Base-by-base conservation (phyloP, 2,888 invertebrate genomes). In the Ormyrus rosae region DNA sequence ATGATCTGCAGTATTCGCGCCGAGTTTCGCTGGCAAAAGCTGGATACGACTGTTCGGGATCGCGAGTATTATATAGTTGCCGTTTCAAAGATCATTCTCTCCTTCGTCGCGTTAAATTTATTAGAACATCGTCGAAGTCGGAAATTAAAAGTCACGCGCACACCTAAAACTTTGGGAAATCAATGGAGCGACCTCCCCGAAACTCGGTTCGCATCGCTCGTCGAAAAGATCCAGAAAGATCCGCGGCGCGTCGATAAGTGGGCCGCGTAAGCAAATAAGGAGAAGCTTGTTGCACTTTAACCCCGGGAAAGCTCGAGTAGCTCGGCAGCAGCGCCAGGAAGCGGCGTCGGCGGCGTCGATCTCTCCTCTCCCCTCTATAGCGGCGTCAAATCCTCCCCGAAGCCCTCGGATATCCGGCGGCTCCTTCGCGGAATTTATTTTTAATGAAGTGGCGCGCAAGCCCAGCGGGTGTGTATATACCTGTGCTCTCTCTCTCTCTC, bases 401-500 rank as follows among this genome's bases (percentile, higher is more conserved):
- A 91, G 90, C 89, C 90, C 80, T 86, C 87, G 86, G 88, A 91
- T 91, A 91, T 91, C 91, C 91, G 86, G 85, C 87, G 89, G 89
- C 91, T 90, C 87, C 89, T 91, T 89, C 88, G 88, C 85, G 88
- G 91, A 91, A 92, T 92, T 92, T 92, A 91, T 92, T 92, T 92
- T 92, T 92, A 92, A 92, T 92, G 91, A 92, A 92, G 92, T 91
- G 91, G 87, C 88, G 87, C 88, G 87, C 88, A 86, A 82, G 84
- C 83, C 83, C 61, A 4, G 3, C 34, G 34, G 34, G 34, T 34
- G 4, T 34, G 51, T 72, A 80, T 67, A 71, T 56, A 68, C 71
- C 71, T 76, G 3, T n/a, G n/a, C 34, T 34, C 34, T 34, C 4
- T 34, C 34, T 34, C 34, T 34, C 34, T 34, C 34, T 3, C 2